These are phyloP conservation scores for Melinopterus prodromus DNA, from an alignment of 2,888 invertebrate species.

Conservation along the genomic window DNA sequence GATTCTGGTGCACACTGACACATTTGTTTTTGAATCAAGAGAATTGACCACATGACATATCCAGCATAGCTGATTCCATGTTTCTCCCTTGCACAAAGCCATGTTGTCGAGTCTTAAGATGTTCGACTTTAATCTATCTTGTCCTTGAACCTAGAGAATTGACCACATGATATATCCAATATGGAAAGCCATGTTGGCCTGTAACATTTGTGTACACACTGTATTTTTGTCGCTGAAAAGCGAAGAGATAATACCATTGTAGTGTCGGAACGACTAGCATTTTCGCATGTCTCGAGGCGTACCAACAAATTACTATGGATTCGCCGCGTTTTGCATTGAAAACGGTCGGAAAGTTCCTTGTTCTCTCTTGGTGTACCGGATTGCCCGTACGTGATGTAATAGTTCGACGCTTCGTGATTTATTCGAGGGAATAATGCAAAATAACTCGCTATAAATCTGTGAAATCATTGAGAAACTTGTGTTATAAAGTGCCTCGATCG, in stretches of 20 bases:
- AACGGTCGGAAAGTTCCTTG: background rate
- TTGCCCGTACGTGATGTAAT: background rate
- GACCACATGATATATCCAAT: no score
- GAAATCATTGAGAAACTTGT: slow-evolving; percentile 4
- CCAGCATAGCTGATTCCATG: no score
- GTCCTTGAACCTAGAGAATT: no score
- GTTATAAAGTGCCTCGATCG: background rate
- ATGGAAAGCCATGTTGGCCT: no score
- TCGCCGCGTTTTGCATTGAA: background rate
- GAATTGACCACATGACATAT: no score
- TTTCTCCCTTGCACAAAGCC: no score
- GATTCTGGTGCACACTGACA: no score
- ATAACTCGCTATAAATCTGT: slow-evolving; percentile 4
- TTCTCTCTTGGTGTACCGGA: background rate
- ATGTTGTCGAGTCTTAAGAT: no score
- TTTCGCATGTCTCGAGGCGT: background rate
- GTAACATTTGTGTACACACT: background rate
- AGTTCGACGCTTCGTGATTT: background rate
- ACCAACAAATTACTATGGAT: background rate
- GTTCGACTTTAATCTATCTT: no score
- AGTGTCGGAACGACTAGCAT: background rate
- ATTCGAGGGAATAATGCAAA: background rate
- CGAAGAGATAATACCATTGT: background rate
- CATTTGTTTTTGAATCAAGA: no score
- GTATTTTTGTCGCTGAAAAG: background rate